These are phyloP conservation scores for Malurus leucopterus DNA, from an alignment of 2,797 vertebrate species.

Conservation along the genomic window DNA sequence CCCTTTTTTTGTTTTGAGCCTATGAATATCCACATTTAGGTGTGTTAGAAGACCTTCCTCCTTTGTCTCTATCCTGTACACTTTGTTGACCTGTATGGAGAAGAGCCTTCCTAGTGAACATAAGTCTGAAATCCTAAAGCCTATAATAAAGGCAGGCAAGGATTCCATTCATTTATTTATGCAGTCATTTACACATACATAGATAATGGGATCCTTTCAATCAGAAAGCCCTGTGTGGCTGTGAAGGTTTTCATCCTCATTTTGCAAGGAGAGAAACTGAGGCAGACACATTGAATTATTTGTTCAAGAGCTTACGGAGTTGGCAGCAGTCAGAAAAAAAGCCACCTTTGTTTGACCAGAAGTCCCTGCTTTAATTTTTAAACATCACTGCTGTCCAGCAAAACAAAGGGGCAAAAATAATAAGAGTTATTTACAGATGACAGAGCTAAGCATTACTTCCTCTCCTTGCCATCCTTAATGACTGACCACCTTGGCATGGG, in stretches of 20 bases:
- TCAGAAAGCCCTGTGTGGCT: not conserved
- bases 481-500: not conserved
- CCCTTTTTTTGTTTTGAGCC: not conserved
- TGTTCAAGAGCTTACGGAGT: not conserved
- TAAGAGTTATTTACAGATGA: not conserved
- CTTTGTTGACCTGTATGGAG: not conserved
- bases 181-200: not conserved
- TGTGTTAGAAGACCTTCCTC: not conserved
- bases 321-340: not conserved
- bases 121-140: not conserved
- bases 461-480: not conserved
- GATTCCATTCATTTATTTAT: not conserved
- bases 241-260: not conserved
- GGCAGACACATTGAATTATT: not conserved
- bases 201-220: not conserved
- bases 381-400: not conserved
- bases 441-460: not conserved
- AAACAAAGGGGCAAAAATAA: not conserved
- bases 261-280: not conserved
- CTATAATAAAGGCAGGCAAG: not conserved
- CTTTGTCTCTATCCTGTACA: not conserved
- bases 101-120: not conserved
- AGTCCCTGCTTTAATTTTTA: not conserved
- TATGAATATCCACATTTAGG: not conserved
- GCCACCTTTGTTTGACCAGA: not conserved